These are phyloP conservation scores for Microplitis mediator DNA, from an alignment of 1,140 invertebrate genomes.

Conservation along the genomic window DNA sequence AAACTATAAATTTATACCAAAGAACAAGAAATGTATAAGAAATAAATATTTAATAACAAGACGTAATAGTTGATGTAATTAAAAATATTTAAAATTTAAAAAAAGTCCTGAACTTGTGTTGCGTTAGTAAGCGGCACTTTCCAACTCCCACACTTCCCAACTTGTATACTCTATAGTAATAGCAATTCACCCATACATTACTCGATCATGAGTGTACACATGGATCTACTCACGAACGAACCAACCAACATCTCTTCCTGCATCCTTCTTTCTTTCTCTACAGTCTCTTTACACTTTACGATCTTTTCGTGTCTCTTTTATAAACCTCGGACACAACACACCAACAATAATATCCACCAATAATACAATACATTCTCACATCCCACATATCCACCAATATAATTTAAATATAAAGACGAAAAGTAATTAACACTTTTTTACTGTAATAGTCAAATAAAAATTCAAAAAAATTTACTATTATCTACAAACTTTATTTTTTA, in stretches of 20 bases:
- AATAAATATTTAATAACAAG: background rate
- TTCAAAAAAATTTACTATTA: no score
- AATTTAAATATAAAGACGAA: background rate
- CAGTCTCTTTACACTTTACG: background rate
- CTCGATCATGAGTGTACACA: background rate
- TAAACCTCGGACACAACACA: background rate
- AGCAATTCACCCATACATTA: background rate
- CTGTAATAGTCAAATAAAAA: no score
- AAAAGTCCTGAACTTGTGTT: conserved; percentile 3
- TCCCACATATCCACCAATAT: background rate
- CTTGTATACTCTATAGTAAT: background rate
- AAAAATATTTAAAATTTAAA: background rate
- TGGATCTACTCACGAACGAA: background rate
- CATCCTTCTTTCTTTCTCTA: conserved; percentile 2
- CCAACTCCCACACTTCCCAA: conserved; percentile 4
- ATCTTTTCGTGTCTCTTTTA: background rate
- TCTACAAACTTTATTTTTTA: no score
- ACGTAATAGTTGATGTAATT: background rate
- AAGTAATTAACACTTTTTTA: background rate
- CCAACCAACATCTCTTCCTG: conserved; percentile 4
- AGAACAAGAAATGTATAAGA: no score
- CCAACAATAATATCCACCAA: background rate
- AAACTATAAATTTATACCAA: background rate
- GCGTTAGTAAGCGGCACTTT: conserved; percentile 11
- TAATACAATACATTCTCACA: background rate